Evolutionary conservation across 2,797 vertebrate genomes (phyloP).

Genomic region (Crenuchus spilurus): DNA sequence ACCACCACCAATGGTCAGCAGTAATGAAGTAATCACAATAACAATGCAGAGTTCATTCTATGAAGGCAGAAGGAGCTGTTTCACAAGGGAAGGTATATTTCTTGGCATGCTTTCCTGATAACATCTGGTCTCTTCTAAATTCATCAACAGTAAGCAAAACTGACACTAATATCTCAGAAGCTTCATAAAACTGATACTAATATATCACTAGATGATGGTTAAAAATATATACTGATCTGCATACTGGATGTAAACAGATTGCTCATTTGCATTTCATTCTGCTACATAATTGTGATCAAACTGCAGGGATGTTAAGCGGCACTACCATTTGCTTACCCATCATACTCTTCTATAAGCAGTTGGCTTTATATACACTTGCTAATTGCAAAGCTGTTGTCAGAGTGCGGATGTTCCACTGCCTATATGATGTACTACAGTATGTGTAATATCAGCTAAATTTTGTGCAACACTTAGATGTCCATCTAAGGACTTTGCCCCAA

Average conservation of each 20-base stretch:
- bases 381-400: constrained; percentile 1
- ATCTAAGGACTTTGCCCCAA: constrained; percentile 31
- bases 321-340: neutral
- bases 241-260: neutral
- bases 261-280: constrained; percentile 7
- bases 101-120: constrained; percentile 15
- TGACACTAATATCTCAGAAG: constrained; percentile 10
- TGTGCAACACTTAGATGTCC: constrained; percentile 20
- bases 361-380: neutral
- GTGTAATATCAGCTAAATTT: constrained; percentile 40
- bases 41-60: no score
- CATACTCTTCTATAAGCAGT: neutral
- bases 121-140: constrained; percentile 26
- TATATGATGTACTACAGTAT: constrained; percentile 15
- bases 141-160: constrained; percentile 16
- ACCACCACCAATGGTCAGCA: no score
- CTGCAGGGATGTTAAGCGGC: neutral
- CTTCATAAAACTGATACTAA: constrained; percentile 12
- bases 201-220: constrained; percentile 8
- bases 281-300: neutral
- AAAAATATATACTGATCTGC: constrained; percentile 13
- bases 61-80: neutral
- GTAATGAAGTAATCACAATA: no score
- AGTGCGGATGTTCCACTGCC: constrained; percentile 21
- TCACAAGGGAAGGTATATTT: neutral